Evolutionary conservation across 2,888 invertebrate species (phyloP), one percentile per base, ranked within the genome.

Genomic region (Phorcus lineatus): DNA sequence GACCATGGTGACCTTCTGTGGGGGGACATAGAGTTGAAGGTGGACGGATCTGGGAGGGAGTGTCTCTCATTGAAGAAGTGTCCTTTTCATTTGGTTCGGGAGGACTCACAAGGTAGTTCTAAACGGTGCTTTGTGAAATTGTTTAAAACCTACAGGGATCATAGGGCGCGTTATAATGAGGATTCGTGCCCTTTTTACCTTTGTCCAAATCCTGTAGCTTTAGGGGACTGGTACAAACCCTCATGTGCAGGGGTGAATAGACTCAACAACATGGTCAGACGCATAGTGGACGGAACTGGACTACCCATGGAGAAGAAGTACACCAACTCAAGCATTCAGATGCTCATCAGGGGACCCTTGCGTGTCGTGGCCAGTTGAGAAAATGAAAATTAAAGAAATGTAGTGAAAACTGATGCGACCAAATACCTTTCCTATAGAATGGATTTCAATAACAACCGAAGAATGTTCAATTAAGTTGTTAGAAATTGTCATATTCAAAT

Each of bases 1-100:
- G 77, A 77, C n/a, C 77, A 77, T 22, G 31, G 62, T 28, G 54
- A 66, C 36, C 57, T 77, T 40, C 47, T 77, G 66, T 19, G 77
- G 36, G 1, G 31, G 13, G 36, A 62, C 22, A 75, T 28, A 17
- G 54, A 53, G 22, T 28, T 52, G 75, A 40, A 22, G 75, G 40
- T 40, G 40, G 74, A 47, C 17, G 16, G 28, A 2, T 62, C 62
- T 13, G 62, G 62, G 24, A 62, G 62, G 28, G 62, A 62, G 28
- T 62, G 62, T 62, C 28, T 62, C 7, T 16, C 28, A 13, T 62
- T 62, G 28, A 62, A 62, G 16, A 62, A 62, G 62, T 24, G 28
- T 28, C 62, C 62, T 2, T 62, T 62, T 62, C 62, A 24, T 62
- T 11, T 62, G 62, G 62, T 62, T 2, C 24, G 28, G 13, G 22